Base-by-base conservation (phyloP, 2,113 vertebrate genomes). In the Raja brachyura region DNA sequence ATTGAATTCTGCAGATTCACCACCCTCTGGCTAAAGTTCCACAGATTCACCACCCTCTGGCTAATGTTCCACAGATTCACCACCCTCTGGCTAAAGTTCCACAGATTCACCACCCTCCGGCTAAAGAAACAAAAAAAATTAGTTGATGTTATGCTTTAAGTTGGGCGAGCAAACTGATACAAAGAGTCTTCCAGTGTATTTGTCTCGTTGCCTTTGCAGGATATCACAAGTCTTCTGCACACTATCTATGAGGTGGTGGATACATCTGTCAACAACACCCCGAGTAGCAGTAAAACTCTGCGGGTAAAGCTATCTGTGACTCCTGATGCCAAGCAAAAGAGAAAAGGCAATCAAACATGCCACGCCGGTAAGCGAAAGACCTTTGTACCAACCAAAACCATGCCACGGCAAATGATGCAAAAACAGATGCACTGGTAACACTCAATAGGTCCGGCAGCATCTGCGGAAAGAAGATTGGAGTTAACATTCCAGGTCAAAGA, bases 191-290 rank as follows among this genome's bases (percentile, higher is more conserved):
- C 22, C 20, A 92, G 39, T 68, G 70, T 33, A 73, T 48, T 92
- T 73, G 90, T 54, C 73, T 73, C 3, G 25, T 92, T 48, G 73
- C 20, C 88, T 93, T n/a, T 94, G 10, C 94, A 99, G 98, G 99
- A 99, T 94, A 99, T 99, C 95, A 99, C 99, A 94, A 99, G 98
- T 96, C 95, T 99, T 95, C 97, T 99, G 94, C 98, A 99, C 93
- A 99, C 99, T 93, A 99, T 99, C 96, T 99, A 99, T 11, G 99
- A 99, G 94, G 99, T 99, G 78, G 98, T 99, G 0, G 98, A 99
- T 6, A 97, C 98, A 56, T 99, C 99, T 0, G 98, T 99, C 94
- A 99, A 99, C 96, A 98, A 99, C 94, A 99, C 98, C 31, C 98
- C 98, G 0, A 97, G 97, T 90, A 98, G 97, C 94, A 99, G 98